Evolutionary conservation across 2,888 invertebrate species (phyloP).

Genomic region (Gisinianus flammeolus): DNA sequence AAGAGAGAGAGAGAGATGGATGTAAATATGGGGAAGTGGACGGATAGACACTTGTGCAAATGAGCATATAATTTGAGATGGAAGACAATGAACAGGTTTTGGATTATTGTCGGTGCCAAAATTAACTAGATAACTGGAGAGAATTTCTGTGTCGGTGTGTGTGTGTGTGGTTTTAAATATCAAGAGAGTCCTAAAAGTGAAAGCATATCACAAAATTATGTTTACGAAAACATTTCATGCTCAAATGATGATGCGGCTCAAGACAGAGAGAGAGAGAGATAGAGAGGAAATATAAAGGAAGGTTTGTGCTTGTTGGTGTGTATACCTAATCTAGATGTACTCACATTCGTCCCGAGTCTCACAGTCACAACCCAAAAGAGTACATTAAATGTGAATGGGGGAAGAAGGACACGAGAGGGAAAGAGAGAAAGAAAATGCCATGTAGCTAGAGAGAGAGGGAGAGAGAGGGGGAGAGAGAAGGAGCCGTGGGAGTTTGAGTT

Average conservation of each 20-base stretch:
- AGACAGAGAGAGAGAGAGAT: no score
- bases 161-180: neutral
- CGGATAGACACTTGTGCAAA: neutral
- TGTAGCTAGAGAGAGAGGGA: neutral
- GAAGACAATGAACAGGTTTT: neutral
- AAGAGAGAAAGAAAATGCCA: neutral
- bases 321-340: no score
- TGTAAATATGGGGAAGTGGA: neutral
- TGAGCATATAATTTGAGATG: slow-evolving; percentile 6
- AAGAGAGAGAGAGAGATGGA: neutral
- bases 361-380: no score
- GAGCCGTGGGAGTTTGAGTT: neutral
- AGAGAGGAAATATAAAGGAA: neutral
- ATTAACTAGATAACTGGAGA: neutral
- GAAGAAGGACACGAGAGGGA: neutral
- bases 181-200: slow-evolving; percentile 21
- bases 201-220: neutral
- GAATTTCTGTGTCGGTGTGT: no score
- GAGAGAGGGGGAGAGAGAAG: neutral
- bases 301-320: neutral
- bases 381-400: neutral
- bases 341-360: no score
- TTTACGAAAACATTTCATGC: neutral
- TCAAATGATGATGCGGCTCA: slow-evolving; percentile 3
- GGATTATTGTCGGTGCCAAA: neutral